These are phyloP conservation scores for Salvator merianae DNA, from an alignment of 2,113 vertebrate genomes.

Conservation along the genomic window DNA sequence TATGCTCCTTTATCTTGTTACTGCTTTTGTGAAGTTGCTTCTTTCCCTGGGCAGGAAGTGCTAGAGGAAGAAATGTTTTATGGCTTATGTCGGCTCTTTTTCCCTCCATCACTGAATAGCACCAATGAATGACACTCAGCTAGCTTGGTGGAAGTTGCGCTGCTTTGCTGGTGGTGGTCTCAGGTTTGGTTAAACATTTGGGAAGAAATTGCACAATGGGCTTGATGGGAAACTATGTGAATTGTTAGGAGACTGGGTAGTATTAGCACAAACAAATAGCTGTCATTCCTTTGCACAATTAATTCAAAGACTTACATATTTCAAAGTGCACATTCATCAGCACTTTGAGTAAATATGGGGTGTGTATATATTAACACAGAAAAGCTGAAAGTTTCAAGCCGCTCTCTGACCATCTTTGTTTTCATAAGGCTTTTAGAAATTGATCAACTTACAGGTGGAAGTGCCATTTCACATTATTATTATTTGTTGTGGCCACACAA, in stretches of 20 bases:
- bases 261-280: neutral
- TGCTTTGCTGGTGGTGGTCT: slow-evolving; percentile 32
- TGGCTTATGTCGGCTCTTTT: neutral
- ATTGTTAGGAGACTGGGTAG: neutral
- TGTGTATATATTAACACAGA: neutral
- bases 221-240: neutral
- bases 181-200: neutral
- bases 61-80: neutral
- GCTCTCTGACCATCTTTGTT: neutral
- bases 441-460: neutral
- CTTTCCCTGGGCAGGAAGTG: neutral
- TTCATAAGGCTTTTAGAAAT: neutral
- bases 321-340: neutral
- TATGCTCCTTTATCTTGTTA: slow-evolving; percentile 5
- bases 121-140: neutral
- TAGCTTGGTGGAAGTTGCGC: neutral
- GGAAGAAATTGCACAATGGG: neutral
- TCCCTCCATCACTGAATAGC: neutral
- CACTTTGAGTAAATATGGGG: neutral
- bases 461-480: too few relatives aligned
- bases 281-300: neutral
- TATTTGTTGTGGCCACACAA: neutral
- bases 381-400: neutral
- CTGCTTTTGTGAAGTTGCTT: slow-evolving; percentile 32
- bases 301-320: neutral